Evolutionary conservation across 2,888 invertebrate species (phyloP).

Genomic region (Carabus problematicus): DNA sequence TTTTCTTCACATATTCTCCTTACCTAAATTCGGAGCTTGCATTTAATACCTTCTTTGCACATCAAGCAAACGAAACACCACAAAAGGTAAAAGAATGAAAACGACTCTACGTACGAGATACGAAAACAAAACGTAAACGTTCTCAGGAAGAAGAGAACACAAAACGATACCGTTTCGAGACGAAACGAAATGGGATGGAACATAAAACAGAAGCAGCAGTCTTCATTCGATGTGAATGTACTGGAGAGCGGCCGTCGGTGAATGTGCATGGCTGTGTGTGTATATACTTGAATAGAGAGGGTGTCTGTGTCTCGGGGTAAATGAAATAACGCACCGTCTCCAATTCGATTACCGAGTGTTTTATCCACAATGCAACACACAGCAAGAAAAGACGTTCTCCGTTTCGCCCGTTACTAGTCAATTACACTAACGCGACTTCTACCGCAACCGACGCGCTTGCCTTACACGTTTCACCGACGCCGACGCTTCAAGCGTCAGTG

Average conservation of each 20-base stretch:
- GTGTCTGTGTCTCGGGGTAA: background rate
- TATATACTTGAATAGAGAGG: too few relatives aligned
- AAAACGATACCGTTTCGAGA: background rate
- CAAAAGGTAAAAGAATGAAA: too few relatives aligned
- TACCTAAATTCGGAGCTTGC: too few relatives aligned
- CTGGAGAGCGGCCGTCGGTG: background rate
- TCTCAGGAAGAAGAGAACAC: background rate
- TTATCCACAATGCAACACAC: conserved; percentile 10
- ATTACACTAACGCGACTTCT: conserved; percentile 14
- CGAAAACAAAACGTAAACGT: too few relatives aligned
- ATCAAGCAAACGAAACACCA: too few relatives aligned
- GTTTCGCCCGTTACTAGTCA: conserved; percentile 6
- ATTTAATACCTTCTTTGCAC: too few relatives aligned
- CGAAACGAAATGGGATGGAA: conserved; percentile 14
- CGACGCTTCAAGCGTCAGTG: background rate
- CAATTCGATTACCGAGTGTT: conserved; percentile 12
- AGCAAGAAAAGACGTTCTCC: conserved; percentile 1
- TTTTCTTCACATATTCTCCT: too few relatives aligned
- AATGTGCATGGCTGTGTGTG: background rate
- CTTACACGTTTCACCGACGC: conserved; percentile 5
- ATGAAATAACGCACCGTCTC: conserved; percentile 14
- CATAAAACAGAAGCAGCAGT: conserved; percentile 10
- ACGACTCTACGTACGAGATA: too few relatives aligned
- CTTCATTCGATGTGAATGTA: conserved; percentile 3
- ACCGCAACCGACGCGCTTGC: conserved; percentile 11